Base-by-base conservation (phyloP, 2,888 invertebrate genomes). In the Drosophila multiciliata region DNA sequence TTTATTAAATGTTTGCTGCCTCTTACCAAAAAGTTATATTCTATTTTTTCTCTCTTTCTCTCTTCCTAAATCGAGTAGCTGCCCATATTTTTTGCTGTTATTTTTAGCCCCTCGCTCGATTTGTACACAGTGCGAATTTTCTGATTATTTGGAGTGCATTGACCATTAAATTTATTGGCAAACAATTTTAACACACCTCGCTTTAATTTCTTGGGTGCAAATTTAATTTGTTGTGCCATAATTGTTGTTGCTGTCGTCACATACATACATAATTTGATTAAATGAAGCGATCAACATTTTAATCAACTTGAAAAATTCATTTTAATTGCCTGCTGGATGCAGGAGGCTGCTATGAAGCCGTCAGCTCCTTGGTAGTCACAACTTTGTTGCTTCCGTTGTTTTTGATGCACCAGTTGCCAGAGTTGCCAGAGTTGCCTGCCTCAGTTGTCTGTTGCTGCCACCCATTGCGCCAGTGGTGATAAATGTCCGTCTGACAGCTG, bases 401-500 rank as follows among this genome's bases (percentile, higher is more conserved):
- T n/a, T 26, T 53, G 55, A n/a, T 42, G 49, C 32, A 15, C 5
- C 53, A 20, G 38, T 45, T 48, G 45, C 45, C 23, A 17, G 52
- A 20, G 38, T 45, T 48, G 45, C 45, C 23, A 17, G 52, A 7
- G 32, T 15, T 33, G 33, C 52, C 20, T 26, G 60, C 15, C 23
- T 17, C 29, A 8, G 15, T 29, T 29, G 29, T 8, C 38, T 15
- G 62, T 52, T 67, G 48, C 49, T 71, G 67, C 68, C 76, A 66
- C 66, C 65, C 61, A 62, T 49, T 35, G 65, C 42, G 78, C 40
- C 65, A 67, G 65, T 29, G 29, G 83, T 83, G 86, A 86, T 83
- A 86, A 83, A 83, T 83, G 86, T 81, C 76, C 64, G 62, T 38
- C 83, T 69, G 81, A 86, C 83, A 85, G 71, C 86, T 86, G 66